Evolutionary conservation across 2,797 vertebrate species (phyloP).

Genomic region (Malurus leucopterus): DNA sequence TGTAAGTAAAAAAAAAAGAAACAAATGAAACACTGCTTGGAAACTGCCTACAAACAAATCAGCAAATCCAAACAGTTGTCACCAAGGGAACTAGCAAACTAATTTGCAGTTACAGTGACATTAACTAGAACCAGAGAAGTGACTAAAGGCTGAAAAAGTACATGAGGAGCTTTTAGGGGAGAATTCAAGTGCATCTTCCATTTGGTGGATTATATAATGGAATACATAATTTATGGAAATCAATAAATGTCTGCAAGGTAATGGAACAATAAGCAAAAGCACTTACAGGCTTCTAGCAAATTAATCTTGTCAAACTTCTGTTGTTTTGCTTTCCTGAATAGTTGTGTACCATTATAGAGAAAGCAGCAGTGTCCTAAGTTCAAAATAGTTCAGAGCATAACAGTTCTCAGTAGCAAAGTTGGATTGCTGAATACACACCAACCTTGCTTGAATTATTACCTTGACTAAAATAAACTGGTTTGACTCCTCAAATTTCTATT

Average conservation of each 20-base stretch:
- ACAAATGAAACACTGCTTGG: neutral
- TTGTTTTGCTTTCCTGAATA: slow-evolving; percentile 6
- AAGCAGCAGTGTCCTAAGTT: neutral
- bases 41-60: slow-evolving; percentile 24
- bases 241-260: slow-evolving; percentile 31
- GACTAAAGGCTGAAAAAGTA: neutral
- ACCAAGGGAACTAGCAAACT: slow-evolving; percentile 2
- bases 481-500: neutral
- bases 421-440: neutral
- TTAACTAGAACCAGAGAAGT: neutral
- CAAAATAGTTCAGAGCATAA: neutral
- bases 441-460: neutral
- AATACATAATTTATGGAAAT: slow-evolving; percentile 48
- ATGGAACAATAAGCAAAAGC: slow-evolving; percentile 28
- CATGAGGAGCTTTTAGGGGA: slow-evolving; percentile 1
- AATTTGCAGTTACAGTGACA: slow-evolving; percentile 3
- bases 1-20: neutral
- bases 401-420: neutral
- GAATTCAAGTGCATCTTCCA: neutral
- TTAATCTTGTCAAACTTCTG: neutral
- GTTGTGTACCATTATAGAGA: neutral
- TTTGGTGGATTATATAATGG: slow-evolving; percentile 3
- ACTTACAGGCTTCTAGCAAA: slow-evolving; percentile 32
- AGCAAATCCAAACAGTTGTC: neutral
- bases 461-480: neutral